Evolutionary conservation across 2,797 vertebrate genomes (phyloP).

Genomic region (Uromys caudimaculatus): DNA sequence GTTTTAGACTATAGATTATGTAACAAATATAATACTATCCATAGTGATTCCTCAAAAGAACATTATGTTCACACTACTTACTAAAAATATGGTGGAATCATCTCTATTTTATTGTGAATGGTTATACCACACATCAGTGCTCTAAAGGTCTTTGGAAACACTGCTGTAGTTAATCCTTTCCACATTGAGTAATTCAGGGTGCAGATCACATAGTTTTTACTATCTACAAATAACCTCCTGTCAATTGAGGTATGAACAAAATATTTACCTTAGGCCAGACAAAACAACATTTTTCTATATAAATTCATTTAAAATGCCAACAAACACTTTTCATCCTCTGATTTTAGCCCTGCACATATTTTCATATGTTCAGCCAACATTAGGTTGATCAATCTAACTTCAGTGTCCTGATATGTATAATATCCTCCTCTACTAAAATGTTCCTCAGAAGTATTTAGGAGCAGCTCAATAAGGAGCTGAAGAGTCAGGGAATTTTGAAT

Average conservation of each 20-base stretch:
- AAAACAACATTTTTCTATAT: background rate
- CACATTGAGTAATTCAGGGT: background rate
- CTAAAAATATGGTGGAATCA: background rate
- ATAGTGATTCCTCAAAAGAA: background rate
- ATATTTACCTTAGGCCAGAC: background rate
- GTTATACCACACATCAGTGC: background rate
- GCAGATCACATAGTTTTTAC: background rate
- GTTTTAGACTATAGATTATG: background rate
- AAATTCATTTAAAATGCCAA: background rate
- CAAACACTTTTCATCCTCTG: background rate
- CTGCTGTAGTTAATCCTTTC: background rate
- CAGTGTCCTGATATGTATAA: background rate
- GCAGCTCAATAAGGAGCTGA: background rate
- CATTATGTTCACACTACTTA: background rate
- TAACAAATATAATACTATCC: background rate
- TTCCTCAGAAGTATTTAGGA: background rate
- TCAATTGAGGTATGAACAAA: constrained; percentile 17
- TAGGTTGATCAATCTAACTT: background rate
- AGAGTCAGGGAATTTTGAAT: background rate
- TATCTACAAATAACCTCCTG: background rate
- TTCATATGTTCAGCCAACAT: background rate
- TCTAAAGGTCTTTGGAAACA: background rate
- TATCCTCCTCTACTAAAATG: background rate
- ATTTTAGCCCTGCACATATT: background rate
- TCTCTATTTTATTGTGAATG: background rate